A percentile compares a stretch with the other conserved stretches of the same genome.
phyloP scores from a whole-genome alignment of 2,113 vertebrate genomes.

The Gobiocypris rarus region DNA sequence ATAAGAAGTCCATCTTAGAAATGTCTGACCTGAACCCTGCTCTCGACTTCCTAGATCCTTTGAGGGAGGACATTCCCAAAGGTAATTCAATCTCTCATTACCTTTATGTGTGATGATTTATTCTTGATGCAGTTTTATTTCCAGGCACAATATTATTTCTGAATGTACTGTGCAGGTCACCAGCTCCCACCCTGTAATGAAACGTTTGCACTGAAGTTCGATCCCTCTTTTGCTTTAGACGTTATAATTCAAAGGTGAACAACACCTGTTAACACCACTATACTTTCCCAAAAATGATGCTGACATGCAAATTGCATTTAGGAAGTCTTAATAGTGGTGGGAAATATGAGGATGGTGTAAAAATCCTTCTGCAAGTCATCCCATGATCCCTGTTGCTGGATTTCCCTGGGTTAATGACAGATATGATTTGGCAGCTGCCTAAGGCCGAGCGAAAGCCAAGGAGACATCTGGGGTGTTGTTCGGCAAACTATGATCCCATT shows the following conservation, averaged over 20 bases:
- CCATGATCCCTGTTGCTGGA: slow-evolving; percentile 33
- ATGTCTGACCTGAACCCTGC: slow-evolving; percentile 85
- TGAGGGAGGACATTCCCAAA: slow-evolving; percentile 88
- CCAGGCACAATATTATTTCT: slow-evolving; percentile 22
- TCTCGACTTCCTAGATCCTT: slow-evolving; percentile 86
- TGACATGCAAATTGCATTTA: slow-evolving; percentile 33
- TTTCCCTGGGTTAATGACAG: slow-evolving; percentile 39
- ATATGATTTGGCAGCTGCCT: slow-evolving; percentile 40
- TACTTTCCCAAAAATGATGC: slow-evolving; percentile 21
- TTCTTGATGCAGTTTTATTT: not conserved
- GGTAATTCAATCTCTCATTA: slow-evolving; percentile 72
- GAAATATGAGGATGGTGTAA: slow-evolving; percentile 38
- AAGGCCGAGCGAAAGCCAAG: slow-evolving; percentile 28
- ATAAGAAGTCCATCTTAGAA: slow-evolving; percentile 83
- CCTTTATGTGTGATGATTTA: not conserved
- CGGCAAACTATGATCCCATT: slow-evolving; percentile 48
- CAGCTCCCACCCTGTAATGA: not conserved
- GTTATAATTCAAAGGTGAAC: slow-evolving; percentile 12
- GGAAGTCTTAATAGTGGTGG: slow-evolving; percentile 19
- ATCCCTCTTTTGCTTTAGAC: not conserved
- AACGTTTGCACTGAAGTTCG: not conserved
- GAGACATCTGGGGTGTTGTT: slow-evolving; percentile 30
- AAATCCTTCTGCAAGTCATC: slow-evolving; percentile 12
- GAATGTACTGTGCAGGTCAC: not conserved
- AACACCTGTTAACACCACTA: slow-evolving; percentile 32